A percentile compares a stretch with the other conserved stretches of the same genome.
These are phyloP conservation scores for Naja naja DNA, from an alignment of 2,113 vertebrate genomes.

Conservation along the genomic window DNA sequence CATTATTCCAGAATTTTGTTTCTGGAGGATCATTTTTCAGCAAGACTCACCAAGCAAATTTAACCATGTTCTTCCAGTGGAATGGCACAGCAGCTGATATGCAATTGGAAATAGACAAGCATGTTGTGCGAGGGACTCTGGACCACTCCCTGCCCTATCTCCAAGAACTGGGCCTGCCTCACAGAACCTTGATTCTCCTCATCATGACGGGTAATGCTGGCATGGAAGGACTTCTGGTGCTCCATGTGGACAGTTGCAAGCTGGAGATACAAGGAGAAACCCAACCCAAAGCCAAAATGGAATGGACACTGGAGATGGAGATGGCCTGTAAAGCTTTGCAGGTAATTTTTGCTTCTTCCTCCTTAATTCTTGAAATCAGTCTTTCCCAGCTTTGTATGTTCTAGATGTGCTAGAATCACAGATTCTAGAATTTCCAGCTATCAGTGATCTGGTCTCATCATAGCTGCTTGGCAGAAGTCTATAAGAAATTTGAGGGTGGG, in stretches of 20 bases:
- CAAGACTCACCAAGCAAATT: slow-evolving; percentile 44
- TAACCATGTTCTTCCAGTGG: slow-evolving; percentile 63
- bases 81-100: slow-evolving; percentile 63
- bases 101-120: slow-evolving; percentile 58
- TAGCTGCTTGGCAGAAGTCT: background rate
- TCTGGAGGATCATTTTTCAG: slow-evolving; percentile 62
- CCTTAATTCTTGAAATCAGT: background rate
- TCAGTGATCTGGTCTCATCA: background rate
- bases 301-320: slow-evolving; percentile 70
- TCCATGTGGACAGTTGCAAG: slow-evolving; percentile 71
- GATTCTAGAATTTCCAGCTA: background rate
- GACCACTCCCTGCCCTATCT: slow-evolving; percentile 69
- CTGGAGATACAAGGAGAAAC: slow-evolving; percentile 62
- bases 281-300: slow-evolving; percentile 37
- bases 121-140: slow-evolving; percentile 62
- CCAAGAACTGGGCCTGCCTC: slow-evolving; percentile 66
- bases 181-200: slow-evolving; percentile 54
- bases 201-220: slow-evolving; percentile 44
- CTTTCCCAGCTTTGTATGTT: no score
- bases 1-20: slow-evolving; percentile 63
- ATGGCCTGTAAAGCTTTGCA: slow-evolving; percentile 66
- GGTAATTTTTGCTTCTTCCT: slow-evolving; percentile 30
- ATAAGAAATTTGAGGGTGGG: background rate
- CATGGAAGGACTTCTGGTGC: slow-evolving; percentile 54
- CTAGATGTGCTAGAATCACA: background rate